Evolutionary conservation across 2,888 invertebrate species (phyloP).

Genomic region (Harpalus rufipes): DNA sequence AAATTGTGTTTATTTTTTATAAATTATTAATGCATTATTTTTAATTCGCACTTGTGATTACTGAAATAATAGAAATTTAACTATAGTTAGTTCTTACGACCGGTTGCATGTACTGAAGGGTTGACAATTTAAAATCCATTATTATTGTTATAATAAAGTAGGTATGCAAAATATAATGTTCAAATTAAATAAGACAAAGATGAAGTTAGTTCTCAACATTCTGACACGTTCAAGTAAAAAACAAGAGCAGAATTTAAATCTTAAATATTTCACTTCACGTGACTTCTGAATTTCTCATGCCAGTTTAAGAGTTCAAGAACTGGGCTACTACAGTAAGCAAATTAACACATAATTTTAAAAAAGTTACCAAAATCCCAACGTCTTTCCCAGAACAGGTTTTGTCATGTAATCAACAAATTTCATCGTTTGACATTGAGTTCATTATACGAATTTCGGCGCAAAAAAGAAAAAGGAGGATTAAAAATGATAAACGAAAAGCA

Average conservation of each 20-base stretch:
- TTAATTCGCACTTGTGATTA: no score
- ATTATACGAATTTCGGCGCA: constrained; percentile 50
- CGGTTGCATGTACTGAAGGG: no score
- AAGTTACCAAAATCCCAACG: constrained; percentile 26
- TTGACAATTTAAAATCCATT: no score
- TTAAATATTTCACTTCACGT: neutral
- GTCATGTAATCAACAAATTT: constrained; percentile 49
- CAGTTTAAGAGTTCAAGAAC: constrained; percentile 34
- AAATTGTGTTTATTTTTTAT: no score
- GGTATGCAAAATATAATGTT: no score
- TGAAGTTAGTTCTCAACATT: no score
- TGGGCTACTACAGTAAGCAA: constrained; percentile 21
- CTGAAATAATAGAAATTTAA: no score
- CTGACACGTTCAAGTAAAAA: no score
- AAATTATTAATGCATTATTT: no score
- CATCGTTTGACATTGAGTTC: constrained; percentile 50
- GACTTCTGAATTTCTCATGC: neutral
- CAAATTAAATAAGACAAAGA: no score
- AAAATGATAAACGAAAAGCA: constrained; percentile 37
- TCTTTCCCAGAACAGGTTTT: constrained; percentile 41
- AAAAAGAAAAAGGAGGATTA: constrained; percentile 49
- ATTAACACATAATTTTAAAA: constrained; percentile 41
- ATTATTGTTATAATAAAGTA: no score
- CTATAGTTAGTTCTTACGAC: no score
- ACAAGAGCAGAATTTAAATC: neutral